Percentiles rank a stretch among this genome's conserved stretches.
These are phyloP conservation scores for Globodera rostochiensis DNA, from an alignment of 1,140 invertebrate species.

Conservation along the genomic window DNA sequence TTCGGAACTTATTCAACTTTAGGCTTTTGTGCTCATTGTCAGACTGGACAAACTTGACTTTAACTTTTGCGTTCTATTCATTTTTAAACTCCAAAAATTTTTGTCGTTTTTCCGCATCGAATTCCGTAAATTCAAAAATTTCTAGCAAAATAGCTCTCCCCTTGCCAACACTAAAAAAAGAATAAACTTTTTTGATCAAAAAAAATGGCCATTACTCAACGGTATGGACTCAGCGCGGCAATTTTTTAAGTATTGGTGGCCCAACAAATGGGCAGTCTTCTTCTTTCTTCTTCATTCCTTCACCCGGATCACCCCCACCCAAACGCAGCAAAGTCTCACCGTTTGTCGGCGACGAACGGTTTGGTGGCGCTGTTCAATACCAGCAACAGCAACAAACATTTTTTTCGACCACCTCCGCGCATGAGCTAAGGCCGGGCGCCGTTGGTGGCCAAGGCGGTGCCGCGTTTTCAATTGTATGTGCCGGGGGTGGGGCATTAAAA, in stretches of 20 bases:
- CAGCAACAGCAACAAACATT: neutral
- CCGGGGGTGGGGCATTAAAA: no score
- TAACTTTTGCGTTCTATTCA: no score
- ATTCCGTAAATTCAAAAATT: no score
- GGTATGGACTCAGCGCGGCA: neutral
- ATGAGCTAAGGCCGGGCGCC: neutral
- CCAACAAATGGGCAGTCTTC: neutral
- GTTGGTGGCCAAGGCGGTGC: no score
- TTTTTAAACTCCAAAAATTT: no score
- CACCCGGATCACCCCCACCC: conserved; percentile 5
- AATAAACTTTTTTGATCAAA: neutral
- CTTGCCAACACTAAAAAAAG: neutral
- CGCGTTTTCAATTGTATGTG: neutral
- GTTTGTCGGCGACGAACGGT: neutral
- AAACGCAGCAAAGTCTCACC: conserved; percentile 2
- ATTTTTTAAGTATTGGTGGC: neutral
- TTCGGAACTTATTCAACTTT: no score
- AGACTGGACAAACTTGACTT: no score
- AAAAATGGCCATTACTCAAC: neutral
- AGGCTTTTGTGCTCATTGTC: no score
- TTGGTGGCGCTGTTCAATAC: neutral
- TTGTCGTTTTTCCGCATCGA: no score
- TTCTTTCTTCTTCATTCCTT: neutral
- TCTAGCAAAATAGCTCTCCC: no score
- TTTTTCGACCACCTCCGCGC: neutral